These are phyloP conservation scores for Peromyscus attwateri DNA, from an alignment of 2,797 vertebrate species.

Conservation along the genomic window DNA sequence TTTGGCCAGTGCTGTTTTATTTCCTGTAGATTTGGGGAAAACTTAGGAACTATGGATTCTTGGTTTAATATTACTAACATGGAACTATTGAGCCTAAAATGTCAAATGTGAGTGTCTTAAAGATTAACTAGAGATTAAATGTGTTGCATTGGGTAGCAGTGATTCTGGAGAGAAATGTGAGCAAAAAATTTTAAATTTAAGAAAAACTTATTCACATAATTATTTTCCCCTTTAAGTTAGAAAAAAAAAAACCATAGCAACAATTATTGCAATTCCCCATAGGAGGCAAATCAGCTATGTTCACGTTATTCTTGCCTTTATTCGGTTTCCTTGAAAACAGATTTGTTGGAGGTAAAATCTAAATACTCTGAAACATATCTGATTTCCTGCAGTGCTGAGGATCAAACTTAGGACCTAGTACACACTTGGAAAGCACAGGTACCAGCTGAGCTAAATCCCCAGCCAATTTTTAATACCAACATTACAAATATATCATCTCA, in stretches of 20 bases:
- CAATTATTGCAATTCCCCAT: not conserved
- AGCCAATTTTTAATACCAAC: not conserved
- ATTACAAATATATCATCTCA: not conserved
- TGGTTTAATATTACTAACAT: not conserved
- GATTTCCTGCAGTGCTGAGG: not conserved
- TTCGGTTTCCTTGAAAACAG: not conserved
- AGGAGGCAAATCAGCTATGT: not conserved
- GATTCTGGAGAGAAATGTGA: not conserved
- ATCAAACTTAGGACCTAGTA: too few species aligned
- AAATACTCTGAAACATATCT: not conserved
- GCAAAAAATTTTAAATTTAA: not conserved
- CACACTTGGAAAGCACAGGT: not conserved
- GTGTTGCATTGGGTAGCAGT: not conserved
- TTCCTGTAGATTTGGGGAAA: not conserved
- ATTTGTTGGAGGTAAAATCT: not conserved
- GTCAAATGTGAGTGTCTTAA: not conserved
- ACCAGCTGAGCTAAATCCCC: not conserved
- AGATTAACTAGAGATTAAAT: conserved; percentile 15
- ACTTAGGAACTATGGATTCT: not conserved
- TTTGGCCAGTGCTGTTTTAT: not conserved
- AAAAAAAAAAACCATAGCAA: not conserved
- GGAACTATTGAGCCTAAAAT: conserved; percentile 13
- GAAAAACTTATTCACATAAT: not conserved
- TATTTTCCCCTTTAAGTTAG: not conserved
- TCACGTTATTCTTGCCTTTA: not conserved